A percentile compares a stretch with the other conserved stretches of the same genome.
phyloP scores from a whole-genome alignment of 1,140 invertebrate genomes.

The Zaprionus tsacasi region DNA sequence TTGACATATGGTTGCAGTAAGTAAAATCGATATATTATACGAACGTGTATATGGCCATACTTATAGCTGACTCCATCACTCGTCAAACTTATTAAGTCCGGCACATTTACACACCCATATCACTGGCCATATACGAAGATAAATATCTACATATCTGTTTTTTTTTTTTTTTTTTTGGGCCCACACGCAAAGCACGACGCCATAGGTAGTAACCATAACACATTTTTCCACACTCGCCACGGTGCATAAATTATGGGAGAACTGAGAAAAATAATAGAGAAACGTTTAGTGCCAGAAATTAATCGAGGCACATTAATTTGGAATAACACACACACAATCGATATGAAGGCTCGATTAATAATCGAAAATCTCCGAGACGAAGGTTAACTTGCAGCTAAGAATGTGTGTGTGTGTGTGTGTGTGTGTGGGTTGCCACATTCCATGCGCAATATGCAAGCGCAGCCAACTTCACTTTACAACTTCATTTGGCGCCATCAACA shows the following conservation, averaged over 20 bases:
- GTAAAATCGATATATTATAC: background rate
- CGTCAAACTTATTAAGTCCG: slow-evolving; percentile 21
- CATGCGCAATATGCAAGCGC: slow-evolving; percentile 54
- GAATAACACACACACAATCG: slow-evolving; percentile 36
- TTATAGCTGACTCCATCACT: background rate
- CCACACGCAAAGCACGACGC: slow-evolving; percentile 61
- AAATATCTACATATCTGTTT: slow-evolving; percentile 26
- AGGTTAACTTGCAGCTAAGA: slow-evolving; percentile 54
- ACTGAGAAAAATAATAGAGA: slow-evolving; percentile 15
- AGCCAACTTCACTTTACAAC: slow-evolving; percentile 69
- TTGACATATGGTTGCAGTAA: background rate
- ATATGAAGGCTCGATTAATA: slow-evolving; percentile 70
- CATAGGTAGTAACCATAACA: slow-evolving; percentile 31
- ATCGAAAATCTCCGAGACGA: slow-evolving; percentile 62
- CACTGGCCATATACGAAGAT: slow-evolving; percentile 27
- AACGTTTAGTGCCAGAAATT: slow-evolving; percentile 80
- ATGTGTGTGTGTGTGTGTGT: slow-evolving; percentile 16
- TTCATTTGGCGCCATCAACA: slow-evolving; percentile 81
- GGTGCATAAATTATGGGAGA: slow-evolving; percentile 56
- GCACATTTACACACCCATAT: slow-evolving; percentile 47
- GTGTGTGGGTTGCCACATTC: slow-evolving; percentile 40
- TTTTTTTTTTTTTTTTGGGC: background rate
- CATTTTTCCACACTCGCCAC: slow-evolving; percentile 51
- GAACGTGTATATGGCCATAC: background rate
- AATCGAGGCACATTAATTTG: slow-evolving; percentile 73